These are phyloP conservation scores for Scartelaos histophorus DNA, from an alignment of 2,113 vertebrate genomes.

Conservation along the genomic window DNA sequence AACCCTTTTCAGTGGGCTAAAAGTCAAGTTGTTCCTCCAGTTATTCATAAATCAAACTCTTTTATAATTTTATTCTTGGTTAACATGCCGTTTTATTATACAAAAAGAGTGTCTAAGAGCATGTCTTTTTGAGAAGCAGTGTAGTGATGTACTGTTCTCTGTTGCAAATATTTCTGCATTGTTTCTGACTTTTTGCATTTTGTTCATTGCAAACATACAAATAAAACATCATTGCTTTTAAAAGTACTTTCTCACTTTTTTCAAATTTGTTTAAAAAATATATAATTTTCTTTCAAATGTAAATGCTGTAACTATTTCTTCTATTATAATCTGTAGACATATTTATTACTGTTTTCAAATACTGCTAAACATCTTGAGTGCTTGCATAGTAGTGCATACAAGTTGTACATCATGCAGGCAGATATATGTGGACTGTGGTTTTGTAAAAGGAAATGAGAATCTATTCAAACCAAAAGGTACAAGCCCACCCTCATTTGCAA, in stretches of 20 bases:
- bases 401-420: background rate
- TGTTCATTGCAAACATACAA: background rate
- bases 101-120: too few relatives aligned
- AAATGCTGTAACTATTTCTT: background rate
- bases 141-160: background rate
- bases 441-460: constrained; percentile 29
- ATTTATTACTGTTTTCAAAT: background rate
- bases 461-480: background rate
- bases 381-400: background rate
- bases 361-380: background rate
- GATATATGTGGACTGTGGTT: constrained; percentile 6
- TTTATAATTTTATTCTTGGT: too few relatives aligned
- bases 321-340: too few relatives aligned
- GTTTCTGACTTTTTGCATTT: background rate
- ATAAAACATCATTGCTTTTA: background rate
- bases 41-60: too few relatives aligned
- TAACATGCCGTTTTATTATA: too few relatives aligned
- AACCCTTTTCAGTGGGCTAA: too few relatives aligned
- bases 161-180: background rate
- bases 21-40: too few relatives aligned
- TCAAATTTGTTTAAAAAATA: background rate
- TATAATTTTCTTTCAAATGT: background rate
- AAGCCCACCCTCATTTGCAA: constrained; percentile 29
- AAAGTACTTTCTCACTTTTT: background rate
- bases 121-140: background rate